Evolutionary conservation across 2,888 invertebrate genomes (phyloP).

Genomic region (Gonocerus acuteangulatus): DNA sequence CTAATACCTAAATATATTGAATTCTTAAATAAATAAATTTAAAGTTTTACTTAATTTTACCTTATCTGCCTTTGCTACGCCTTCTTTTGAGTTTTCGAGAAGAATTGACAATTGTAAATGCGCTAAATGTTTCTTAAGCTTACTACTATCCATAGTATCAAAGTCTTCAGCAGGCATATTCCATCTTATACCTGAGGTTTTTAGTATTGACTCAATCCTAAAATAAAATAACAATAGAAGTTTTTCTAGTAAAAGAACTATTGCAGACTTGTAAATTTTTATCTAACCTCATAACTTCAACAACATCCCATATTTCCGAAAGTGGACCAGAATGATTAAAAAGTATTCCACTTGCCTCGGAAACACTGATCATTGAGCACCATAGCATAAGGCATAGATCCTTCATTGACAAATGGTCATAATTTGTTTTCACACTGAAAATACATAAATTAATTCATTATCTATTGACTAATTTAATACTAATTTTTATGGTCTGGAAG

Average conservation of each 20-base stretch:
- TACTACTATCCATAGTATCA: slow-evolving; percentile 25
- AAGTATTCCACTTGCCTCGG: slow-evolving; percentile 39
- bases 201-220: slow-evolving; percentile 19
- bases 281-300: slow-evolving; percentile 40
- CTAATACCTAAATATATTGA: too few species aligned
- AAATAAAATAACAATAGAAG: neutral
- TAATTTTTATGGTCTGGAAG: too few species aligned
- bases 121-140: slow-evolving; percentile 28
- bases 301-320: slow-evolving; percentile 42
- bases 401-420: slow-evolving; percentile 43
- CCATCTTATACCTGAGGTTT: neutral
- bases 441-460: neutral
- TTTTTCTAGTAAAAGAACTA: too few species aligned
- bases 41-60: too few species aligned
- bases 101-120: slow-evolving; percentile 3
- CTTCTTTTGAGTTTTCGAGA: neutral
- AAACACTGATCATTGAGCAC: slow-evolving; percentile 23
- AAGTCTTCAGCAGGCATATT: slow-evolving; percentile 12
- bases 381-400: slow-evolving; percentile 41
- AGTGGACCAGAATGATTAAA: slow-evolving; percentile 35
- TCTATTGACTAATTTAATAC: too few species aligned
- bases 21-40: too few species aligned
- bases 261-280: too few species aligned
- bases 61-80: too few species aligned
- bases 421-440: slow-evolving; percentile 41